These are phyloP conservation scores for Pelodytes ibericus DNA, from an alignment of 2,797 vertebrate genomes.

Conservation along the genomic window DNA sequence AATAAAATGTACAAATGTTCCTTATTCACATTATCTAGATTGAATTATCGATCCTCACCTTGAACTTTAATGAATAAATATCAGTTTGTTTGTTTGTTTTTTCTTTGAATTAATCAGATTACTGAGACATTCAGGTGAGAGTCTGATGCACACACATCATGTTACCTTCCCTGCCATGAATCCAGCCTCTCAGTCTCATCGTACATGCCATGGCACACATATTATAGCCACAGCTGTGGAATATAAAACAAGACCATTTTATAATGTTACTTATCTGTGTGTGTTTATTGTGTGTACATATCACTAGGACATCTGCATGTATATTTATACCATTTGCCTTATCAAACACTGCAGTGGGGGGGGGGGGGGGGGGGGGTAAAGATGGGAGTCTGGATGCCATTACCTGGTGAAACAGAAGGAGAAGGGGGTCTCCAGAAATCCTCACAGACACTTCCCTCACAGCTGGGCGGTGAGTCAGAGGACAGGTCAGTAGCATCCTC, in stretches of 20 bases:
- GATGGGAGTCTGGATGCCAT: not conserved
- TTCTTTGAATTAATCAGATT: too few relatives aligned
- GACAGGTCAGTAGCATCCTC: constrained; percentile 73
- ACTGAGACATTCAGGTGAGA: too few relatives aligned
- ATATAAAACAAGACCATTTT: constrained; percentile 3
- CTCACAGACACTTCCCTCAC: constrained; percentile 80
- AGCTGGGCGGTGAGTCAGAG: constrained; percentile 85
- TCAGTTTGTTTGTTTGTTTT: too few relatives aligned
- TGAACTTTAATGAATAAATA: too few relatives aligned
- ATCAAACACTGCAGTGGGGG: not conserved
- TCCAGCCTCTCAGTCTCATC: too few relatives aligned
- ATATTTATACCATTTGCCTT: not conserved
- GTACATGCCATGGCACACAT: not conserved
- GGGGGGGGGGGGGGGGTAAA: not conserved
- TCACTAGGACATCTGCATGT: not conserved
- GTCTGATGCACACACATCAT: too few relatives aligned
- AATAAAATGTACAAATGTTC: too few relatives aligned
- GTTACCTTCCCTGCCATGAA: too few relatives aligned
- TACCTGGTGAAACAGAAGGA: constrained; percentile 93
- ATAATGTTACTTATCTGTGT: constrained; percentile 11
- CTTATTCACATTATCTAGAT: too few relatives aligned
- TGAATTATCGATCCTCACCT: too few relatives aligned
- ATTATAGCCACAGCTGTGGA: constrained; percentile 2
- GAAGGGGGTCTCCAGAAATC: constrained; percentile 96
- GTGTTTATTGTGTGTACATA: constrained; percentile 11